phyloP scores from a whole-genome alignment of 2,888 invertebrate species.

The Phortica magna region DNA sequence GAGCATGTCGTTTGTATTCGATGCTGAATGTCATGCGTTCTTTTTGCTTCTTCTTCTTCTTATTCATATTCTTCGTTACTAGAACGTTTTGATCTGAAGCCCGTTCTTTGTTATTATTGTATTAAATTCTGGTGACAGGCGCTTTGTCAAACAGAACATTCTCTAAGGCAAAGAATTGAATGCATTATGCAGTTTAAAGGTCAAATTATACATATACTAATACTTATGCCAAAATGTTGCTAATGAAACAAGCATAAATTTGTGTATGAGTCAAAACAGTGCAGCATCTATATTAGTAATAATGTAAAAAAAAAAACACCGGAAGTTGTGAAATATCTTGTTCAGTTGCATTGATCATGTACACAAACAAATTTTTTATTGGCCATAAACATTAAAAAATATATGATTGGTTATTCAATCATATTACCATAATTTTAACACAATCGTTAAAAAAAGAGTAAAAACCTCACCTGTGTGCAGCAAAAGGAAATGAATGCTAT shows the following conservation, averaged over 20 bases:
- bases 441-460: slow-evolving; percentile 7
- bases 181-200: too few species aligned
- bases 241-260: slow-evolving; percentile 45
- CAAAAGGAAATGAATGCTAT: neutral
- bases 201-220: too few species aligned
- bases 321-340: too few species aligned
- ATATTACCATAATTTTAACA: slow-evolving; percentile 22
- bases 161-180: too few species aligned
- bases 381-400: too few species aligned
- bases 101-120: neutral
- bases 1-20: slow-evolving; percentile 56
- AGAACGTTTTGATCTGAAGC: neutral
- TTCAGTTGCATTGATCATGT: too few species aligned
- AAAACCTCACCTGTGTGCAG: slow-evolving; percentile 15
- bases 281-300: neutral
- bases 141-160: too few species aligned
- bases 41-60: slow-evolving; percentile 5
- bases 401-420: neutral
- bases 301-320: too few species aligned
- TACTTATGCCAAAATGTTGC: neutral
- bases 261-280: slow-evolving; percentile 55
- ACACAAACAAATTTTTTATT: too few species aligned
- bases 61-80: neutral
- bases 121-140: too few species aligned
- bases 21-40: slow-evolving; percentile 29